Evolutionary conservation across 2,888 invertebrate genomes (phyloP).

Genomic region (Rotaria macrura): DNA sequence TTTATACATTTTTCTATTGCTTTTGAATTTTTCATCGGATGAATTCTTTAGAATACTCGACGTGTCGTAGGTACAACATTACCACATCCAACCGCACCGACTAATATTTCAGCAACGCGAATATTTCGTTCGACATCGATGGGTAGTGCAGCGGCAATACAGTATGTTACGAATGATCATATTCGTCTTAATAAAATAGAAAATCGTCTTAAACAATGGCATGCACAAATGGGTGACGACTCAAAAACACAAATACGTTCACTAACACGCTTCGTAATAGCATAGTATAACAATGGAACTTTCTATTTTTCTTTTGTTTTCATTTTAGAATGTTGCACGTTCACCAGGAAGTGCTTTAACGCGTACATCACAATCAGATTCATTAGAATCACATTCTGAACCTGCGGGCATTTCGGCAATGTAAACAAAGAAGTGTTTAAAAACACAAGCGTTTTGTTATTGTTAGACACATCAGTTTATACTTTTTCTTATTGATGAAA

Average conservation of each 20-base stretch:
- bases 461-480: neutral
- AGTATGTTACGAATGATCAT: neutral
- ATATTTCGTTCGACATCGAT: neutral
- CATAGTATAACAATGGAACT: neutral
- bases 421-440: neutral
- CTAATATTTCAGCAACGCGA: neutral
- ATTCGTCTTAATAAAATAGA: neutral
- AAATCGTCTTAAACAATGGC: conserved; percentile 14
- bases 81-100: neutral
- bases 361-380: neutral
- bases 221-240: neutral
- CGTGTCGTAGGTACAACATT: neutral
- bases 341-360: neutral
- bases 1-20: accelerated
- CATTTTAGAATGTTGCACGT: neutral
- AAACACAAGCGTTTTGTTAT: neutral
- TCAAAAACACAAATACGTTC: neutral
- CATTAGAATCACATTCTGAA: neutral
- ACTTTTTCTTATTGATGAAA: too few species aligned
- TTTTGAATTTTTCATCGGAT: neutral
- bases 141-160: neutral
- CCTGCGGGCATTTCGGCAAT: neutral
- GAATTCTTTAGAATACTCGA: neutral
- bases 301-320: neutral
- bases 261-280: neutral